Evolutionary conservation across 2,797 vertebrate species (phyloP).

Genomic region (Liparis tanakae): DNA sequence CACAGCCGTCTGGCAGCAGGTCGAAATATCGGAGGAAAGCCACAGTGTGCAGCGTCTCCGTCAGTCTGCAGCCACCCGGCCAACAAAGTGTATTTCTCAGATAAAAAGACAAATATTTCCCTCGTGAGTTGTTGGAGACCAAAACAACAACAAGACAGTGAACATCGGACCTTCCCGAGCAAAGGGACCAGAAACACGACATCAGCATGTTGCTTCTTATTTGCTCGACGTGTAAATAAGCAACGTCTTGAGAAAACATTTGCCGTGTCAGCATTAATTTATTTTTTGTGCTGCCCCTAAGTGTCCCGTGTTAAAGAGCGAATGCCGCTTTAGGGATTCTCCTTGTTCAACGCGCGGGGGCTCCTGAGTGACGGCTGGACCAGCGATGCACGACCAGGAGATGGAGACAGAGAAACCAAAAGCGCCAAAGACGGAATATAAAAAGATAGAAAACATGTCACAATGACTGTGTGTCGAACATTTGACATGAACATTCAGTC

Average conservation of each 20-base stretch:
- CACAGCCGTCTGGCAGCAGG: too few relatives aligned
- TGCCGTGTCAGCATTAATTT: not conserved
- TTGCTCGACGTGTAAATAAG: not conserved
- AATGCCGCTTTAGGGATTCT: not conserved
- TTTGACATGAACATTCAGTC: slow-evolving; percentile 14
- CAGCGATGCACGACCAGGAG: slow-evolving; percentile 35
- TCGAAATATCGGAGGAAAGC: not conserved
- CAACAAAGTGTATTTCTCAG: not conserved
- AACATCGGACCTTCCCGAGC: not conserved
- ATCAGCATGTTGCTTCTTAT: not conserved
- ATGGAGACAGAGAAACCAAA: slow-evolving; percentile 56
- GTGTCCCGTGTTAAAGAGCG: not conserved
- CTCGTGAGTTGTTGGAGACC: not conserved
- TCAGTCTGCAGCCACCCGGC: not conserved
- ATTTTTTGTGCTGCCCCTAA: slow-evolving; percentile 4
- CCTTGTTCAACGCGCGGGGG: not conserved
- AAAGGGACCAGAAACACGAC: not conserved
- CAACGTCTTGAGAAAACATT: not conserved
- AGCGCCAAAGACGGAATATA: slow-evolving; percentile 40
- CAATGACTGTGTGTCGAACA: not conserved
- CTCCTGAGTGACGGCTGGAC: slow-evolving; percentile 60
- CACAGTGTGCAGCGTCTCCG: not conserved
- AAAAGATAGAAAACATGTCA: slow-evolving; percentile 22
- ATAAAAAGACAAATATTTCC: not conserved
- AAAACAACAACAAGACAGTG: not conserved